Evolutionary conservation across 2,888 invertebrate species (phyloP), one percentile per base, ranked within the genome.

Genomic region (Agrotis segetum): DNA sequence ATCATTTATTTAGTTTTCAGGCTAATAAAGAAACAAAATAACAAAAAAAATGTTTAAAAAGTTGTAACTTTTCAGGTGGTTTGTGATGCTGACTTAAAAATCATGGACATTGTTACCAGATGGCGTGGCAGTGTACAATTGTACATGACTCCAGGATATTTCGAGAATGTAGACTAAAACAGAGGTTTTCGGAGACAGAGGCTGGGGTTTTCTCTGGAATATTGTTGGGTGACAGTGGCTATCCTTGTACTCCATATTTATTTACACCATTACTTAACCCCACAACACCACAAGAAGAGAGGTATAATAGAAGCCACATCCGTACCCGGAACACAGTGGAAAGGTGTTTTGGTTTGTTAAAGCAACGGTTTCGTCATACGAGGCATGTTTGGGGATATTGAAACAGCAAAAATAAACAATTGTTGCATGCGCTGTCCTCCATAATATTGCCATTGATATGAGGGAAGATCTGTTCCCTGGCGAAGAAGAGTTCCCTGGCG

Each of bases 121-220:
- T 83, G 82, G 81, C 63, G 70, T 24, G 81, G 80, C 17, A 81
- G 81, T n/a, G n/a, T n/a, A n/a, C n/a, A n/a, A n/a, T n/a, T 76
- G 71, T 69, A 3, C 81, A 83, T 73, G 84, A 85, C 62, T 80
- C 78, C 1, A n/a, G 80, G 40, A 85, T 84, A 50, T 84, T 79
- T 58, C 46, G 56, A 49, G 73, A 79, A 56, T 40, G 71, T 46
- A 9, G 59, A 13, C 66, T 82, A 50, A 79, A 78, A 55, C 69
- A 79, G 19, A 29, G 70, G 21, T 83, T 80, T 79, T n/a, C n/a
- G n/a, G n/a, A n/a, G n/a, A n/a, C n/a, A n/a, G 77, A 72, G 47
- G 58, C 55, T 60, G 46, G 46, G 0, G 46, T 5, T 5, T 46
- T 46, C 46, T 46, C 46, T 5, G 46, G 46, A 14, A 46, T 46